Evolutionary conservation across 2,113 vertebrate species (phyloP).

Genomic region (Ondatra zibethicus): DNA sequence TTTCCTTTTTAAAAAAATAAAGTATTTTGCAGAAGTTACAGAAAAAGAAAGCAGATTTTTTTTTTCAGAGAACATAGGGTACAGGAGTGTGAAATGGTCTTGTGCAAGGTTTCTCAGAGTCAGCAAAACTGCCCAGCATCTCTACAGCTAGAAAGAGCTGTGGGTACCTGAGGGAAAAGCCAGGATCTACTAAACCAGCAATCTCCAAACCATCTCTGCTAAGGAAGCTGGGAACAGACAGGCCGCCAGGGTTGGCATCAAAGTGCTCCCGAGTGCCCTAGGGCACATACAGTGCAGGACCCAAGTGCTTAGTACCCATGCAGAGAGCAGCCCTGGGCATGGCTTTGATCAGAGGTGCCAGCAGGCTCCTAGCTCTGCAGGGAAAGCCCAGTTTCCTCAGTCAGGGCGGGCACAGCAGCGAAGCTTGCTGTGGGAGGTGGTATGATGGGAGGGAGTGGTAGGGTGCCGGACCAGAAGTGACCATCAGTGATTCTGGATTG

Average conservation of each 20-base stretch:
- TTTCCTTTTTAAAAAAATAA: constrained; percentile 46
- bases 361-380: neutral
- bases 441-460: neutral
- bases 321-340: neutral
- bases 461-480: neutral
- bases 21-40: constrained; percentile 57
- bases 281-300: neutral
- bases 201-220: neutral
- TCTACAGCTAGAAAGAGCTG: neutral
- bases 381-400: neutral
- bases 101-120: neutral
- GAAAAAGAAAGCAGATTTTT: constrained; percentile 55
- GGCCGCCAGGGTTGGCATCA: neutral
- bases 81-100: neutral
- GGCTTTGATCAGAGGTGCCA: neutral
- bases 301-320: neutral
- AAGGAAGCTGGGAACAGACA: neutral
- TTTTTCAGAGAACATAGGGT: neutral
- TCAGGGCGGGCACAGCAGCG: neutral
- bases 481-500: neutral
- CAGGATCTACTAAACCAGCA: neutral
- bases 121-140: neutral
- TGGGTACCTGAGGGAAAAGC: neutral
- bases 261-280: neutral
- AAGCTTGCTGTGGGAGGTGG: neutral